Percentiles rank a stretch among this genome's conserved stretches.
Conservation (phyloP, 2,888 invertebrate genomes). For the Himalopsyche japonica region DNA sequence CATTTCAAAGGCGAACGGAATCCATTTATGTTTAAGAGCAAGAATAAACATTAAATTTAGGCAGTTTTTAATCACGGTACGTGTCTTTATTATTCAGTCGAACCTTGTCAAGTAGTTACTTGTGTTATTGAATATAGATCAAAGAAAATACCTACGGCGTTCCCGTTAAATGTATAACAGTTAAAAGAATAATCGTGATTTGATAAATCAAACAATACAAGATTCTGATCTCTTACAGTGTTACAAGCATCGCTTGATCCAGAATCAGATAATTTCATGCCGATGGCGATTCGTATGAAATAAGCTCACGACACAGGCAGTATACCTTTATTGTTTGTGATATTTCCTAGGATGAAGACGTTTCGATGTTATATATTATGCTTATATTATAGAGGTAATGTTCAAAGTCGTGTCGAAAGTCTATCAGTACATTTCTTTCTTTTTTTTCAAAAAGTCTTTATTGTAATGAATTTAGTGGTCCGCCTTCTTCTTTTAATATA, state of each 20-base stretch:
- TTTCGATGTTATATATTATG: background rate
- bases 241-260: background rate
- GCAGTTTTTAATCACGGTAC: no score
- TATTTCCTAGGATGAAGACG: background rate
- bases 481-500: no score
- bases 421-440: no score
- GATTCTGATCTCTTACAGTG: background rate
- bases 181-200: background rate
- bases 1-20: no score
- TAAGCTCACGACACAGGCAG: background rate
- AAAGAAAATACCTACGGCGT: background rate
- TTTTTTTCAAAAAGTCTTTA: no score
- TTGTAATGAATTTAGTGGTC: no score
- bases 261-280: background rate
- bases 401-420: no score
- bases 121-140: background rate
- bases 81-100: no score
- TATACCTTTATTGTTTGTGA: background rate
- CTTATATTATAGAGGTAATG: no score
- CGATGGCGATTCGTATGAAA: background rate
- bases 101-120: no score
- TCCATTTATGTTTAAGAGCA: no score
- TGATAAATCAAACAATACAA: background rate
- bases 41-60: no score
- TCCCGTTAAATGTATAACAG: background rate